Base-by-base conservation (phyloP, 2,888 invertebrate genomes). In the Troides aeacus region DNA sequence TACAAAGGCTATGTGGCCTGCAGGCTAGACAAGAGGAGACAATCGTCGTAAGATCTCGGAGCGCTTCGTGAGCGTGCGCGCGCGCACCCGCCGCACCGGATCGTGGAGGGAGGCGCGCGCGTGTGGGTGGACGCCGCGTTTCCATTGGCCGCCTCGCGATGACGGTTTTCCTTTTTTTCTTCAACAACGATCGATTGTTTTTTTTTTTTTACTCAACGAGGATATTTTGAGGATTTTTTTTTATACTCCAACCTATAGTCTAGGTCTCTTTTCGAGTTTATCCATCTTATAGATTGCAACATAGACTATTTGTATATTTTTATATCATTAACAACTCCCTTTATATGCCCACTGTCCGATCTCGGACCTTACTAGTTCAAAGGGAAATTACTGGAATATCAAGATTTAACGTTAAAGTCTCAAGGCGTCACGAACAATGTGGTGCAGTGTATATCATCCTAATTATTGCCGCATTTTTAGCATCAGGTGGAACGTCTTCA, bases 31-130 rank as follows among this genome's bases (percentile, higher is more conserved):
- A 82, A 81, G 83, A 83, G 82, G 84, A 87, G 84, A 87, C 90
- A 90, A 90, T 90, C 89, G 88, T 79, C 78, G 82, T 81, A 81
- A 85, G 86, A 90, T 89, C 88, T 87, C 82, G 80, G 81, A 77
- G 80, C 76, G 74, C 84, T 77, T 88, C 89, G 90, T 90, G 90
- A 90, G 87, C 83, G 75, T 84, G 81, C 82, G 64, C 81, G 86
- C 84, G 86, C 84, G 39, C 39, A 39, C 39, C 8, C 39, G 39
- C 10, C 1, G 39, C 39, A 77, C 10, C 8, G 10, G 39, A 8
- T 10, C 8, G 39, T 8, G 39, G 10, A 10, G 39, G 8, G 39
- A 8, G 36, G 36, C 6, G 61, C 62, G 69, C 73, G 74, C 71
- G 77, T 70, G 72, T 78, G 82, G 83, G 84, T 83, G 84, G 79